Conservation (phyloP, 2,888 invertebrate genomes). For the Silvanus unidentatus region DNA sequence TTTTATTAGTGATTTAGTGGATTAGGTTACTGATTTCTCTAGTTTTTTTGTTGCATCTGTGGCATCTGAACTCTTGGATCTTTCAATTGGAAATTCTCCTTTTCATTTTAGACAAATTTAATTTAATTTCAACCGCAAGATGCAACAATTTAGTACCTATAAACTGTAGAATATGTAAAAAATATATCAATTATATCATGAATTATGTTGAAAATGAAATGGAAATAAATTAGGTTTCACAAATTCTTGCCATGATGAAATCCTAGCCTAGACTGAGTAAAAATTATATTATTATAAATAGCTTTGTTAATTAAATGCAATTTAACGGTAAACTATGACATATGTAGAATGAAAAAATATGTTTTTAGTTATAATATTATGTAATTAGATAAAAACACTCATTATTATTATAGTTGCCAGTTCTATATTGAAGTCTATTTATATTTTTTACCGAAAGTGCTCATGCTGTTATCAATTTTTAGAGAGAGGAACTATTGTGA, state of each 20-base stretch:
- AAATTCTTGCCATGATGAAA: conserved; percentile 45
- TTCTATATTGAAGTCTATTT: conserved; percentile 35
- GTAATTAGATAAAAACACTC: conserved; percentile 12
- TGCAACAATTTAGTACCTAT: conserved; percentile 20
- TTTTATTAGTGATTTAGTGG: too few species aligned
- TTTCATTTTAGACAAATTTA: too few species aligned
- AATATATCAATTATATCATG: conserved; percentile 39
- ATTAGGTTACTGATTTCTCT: too few species aligned
- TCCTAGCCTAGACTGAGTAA: conserved; percentile 45
- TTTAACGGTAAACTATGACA: conserved; percentile 24
- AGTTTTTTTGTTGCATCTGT: conserved; percentile 33
- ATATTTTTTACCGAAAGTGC: conserved; percentile 64
- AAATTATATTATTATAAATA: conserved; percentile 26
- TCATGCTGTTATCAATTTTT: conserved; percentile 55
- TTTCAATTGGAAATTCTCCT: too few species aligned
- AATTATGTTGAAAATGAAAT: conserved; percentile 21
- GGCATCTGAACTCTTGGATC: conserved; percentile 2
- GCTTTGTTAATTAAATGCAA: conserved; percentile 38
- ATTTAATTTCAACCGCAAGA: background rate
- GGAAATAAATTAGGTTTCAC: conserved; percentile 35
- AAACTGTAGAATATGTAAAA: conserved; percentile 22
- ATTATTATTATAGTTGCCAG: conserved; percentile 14
- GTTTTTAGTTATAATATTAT: conserved; percentile 33
- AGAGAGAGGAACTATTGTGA: background rate
- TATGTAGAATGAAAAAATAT: conserved; percentile 21